Base-by-base conservation (phyloP, 2,888 invertebrate species). In the Agonopterix heracliana region DNA sequence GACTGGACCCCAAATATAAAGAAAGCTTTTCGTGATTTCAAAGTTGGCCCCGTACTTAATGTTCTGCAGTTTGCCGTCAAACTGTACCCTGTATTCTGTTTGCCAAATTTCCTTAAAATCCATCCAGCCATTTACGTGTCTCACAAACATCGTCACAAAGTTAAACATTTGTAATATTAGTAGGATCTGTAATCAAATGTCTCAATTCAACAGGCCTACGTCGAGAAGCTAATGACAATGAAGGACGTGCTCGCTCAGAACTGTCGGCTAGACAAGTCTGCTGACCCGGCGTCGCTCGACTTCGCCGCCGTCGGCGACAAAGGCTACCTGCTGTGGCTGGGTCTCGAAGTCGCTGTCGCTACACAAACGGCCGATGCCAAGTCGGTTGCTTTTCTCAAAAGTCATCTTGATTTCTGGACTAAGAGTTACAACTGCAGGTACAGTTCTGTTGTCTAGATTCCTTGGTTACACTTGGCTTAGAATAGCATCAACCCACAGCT, bases 351-450 rank as follows among this genome's bases (percentile, higher is more conserved):
- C 1, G 89, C 93, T 1, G 91, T 93, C 0, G 90, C 90, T 12
- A 94, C 95, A 1, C 93, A 93, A 38, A 55, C 66, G 0, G 90
- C 92, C 0, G 91, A 91, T 46, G 94, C 95, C 1, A 93, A 94
- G 17, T 90, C 92, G 2, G 90, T 90, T 12, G 94, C 96, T 1
- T 94, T 94, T 66, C 89, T 95, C 17, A 88, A 90, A 63, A 92
- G 92, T 61, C 95, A 96, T 77, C 87, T 97, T 50, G 92, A 93
- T 52, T 92, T 92, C 65, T 97, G 97, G 96, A 92, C 91, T 26
- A 91, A 90, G 59, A 90, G 90, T 49, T 94, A 93, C 65, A 94
- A 94, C 66, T 93, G 92, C 74, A 90, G 92, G 92, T 92, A 70
- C 65, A 46, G n/a, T 47, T 40, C 26, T 5, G 1, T 26, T 45